Evolutionary conservation across 2,797 vertebrate species (phyloP).

Genomic region (Chromis chromis): DNA sequence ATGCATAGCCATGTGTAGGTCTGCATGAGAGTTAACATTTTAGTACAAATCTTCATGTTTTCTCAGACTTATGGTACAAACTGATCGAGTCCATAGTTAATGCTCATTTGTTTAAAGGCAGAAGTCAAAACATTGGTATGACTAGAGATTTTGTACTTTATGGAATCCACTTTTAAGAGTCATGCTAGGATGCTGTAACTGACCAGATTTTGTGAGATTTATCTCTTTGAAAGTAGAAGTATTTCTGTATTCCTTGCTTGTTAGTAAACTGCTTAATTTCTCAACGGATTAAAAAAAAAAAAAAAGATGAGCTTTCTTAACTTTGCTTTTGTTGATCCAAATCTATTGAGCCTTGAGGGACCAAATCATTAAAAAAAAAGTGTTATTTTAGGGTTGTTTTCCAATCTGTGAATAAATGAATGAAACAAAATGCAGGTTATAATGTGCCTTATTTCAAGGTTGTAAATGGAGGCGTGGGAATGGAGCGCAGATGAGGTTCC

Average conservation of each 20-base stretch:
- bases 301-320: constrained; percentile 74
- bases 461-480: constrained; percentile 51
- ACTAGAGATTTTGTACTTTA: constrained; percentile 80
- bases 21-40: constrained; percentile 83
- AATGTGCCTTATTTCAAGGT: constrained; percentile 46
- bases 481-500: constrained; percentile 24
- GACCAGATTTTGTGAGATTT: constrained; percentile 77
- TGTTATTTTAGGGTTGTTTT: constrained; percentile 84
- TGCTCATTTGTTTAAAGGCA: constrained; percentile 68
- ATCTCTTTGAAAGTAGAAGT: constrained; percentile 74
- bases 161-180: constrained; percentile 70
- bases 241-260: constrained; percentile 83
- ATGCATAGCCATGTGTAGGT: constrained; percentile 81
- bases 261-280: constrained; percentile 75
- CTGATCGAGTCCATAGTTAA: constrained; percentile 59
- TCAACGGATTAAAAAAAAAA: constrained; percentile 45
- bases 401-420: constrained; percentile 87
- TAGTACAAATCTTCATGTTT: constrained; percentile 72
- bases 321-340: constrained; percentile 75
- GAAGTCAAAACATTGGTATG: constrained; percentile 65
- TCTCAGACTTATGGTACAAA: constrained; percentile 66
- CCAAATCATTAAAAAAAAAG: constrained; percentile 73
- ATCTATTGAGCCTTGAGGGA: constrained; percentile 81
- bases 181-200: constrained; percentile 69
- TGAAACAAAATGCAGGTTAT: constrained; percentile 61